phyloP scores from a whole-genome alignment of 1,140 invertebrate genomes.

The Phymastichus coffea region DNA sequence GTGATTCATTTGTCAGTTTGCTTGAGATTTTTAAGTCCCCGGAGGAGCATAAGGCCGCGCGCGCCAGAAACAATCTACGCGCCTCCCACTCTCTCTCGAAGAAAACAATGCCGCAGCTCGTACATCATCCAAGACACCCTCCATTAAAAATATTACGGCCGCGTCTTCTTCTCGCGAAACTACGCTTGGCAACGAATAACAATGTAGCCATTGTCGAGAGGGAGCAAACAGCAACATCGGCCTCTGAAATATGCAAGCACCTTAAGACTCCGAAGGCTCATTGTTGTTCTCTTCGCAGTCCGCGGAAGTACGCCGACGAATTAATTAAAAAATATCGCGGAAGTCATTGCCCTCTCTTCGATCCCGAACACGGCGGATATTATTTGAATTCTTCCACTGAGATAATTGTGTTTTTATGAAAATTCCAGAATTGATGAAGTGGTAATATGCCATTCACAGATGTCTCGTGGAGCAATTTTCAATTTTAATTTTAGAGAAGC shows the following conservation, averaged over 20 bases:
- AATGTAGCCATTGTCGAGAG: conserved; percentile 43
- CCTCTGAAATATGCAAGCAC: conserved; percentile 46
- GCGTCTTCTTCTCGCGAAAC: conserved; percentile 40
- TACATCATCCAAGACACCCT: conserved; percentile 51
- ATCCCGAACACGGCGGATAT: not conserved
- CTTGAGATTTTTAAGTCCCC: conserved; percentile 19
- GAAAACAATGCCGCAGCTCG: conserved; percentile 48
- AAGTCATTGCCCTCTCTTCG: not conserved
- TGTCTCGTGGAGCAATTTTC: too few species aligned
- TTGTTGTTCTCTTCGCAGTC: conserved; percentile 1
- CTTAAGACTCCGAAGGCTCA: conserved; percentile 34
- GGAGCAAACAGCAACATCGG: conserved; percentile 33
- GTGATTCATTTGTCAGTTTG: conserved; percentile 23
- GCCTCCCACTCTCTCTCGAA: conserved; percentile 41
- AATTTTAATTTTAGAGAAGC: too few species aligned
- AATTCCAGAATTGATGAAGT: not conserved
- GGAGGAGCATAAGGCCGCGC: conserved; percentile 7
- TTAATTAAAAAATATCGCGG: conserved; percentile 21
- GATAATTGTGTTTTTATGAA: conserved; percentile 13
- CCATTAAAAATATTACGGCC: conserved; percentile 54
- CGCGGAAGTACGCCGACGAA: not conserved
- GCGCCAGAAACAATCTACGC: conserved; percentile 43
- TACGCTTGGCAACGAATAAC: conserved; percentile 36
- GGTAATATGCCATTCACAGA: too few species aligned
- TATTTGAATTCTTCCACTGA: not conserved